Evolutionary conservation across 1,140 invertebrate genomes (phyloP).

Genomic region (Neotoxoptera formosana): DNA sequence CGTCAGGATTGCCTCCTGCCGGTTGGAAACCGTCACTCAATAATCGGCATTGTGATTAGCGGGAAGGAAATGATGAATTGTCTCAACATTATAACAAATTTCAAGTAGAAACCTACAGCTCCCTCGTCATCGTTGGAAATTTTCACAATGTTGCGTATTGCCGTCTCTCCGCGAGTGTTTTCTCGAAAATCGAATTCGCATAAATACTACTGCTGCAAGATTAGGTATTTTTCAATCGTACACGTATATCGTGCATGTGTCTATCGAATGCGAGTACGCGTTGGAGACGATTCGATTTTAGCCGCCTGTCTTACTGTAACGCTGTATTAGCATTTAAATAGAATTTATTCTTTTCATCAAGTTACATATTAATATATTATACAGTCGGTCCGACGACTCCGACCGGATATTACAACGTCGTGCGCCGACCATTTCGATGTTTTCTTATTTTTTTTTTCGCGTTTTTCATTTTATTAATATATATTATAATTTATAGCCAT

Average conservation of each 20-base stretch:
- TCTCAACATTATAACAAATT: background rate
- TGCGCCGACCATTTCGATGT: background rate
- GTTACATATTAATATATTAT: background rate
- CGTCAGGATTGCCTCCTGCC: background rate
- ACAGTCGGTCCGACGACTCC: background rate
- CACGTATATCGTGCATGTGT: background rate
- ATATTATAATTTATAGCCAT: too few species aligned
- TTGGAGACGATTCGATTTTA: background rate
- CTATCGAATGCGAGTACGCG: background rate
- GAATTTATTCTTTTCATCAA: background rate
- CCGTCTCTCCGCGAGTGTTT: too few species aligned
- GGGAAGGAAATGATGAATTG: background rate
- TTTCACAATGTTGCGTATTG: too few species aligned
- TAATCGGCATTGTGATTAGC: background rate
- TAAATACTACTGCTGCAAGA: too few species aligned
- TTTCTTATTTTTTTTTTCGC: background rate
- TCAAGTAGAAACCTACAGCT: background rate
- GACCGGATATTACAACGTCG: background rate
- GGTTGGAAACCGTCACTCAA: background rate
- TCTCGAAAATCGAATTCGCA: too few species aligned
- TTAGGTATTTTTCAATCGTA: background rate
- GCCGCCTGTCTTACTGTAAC: background rate
- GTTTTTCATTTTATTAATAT: background rate
- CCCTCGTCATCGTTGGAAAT: too few species aligned
- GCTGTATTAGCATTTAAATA: slow-evolving; percentile 14